Conservation (phyloP, 1,140 invertebrate genomes). For the Trachymyrmex septentrionalis region DNA sequence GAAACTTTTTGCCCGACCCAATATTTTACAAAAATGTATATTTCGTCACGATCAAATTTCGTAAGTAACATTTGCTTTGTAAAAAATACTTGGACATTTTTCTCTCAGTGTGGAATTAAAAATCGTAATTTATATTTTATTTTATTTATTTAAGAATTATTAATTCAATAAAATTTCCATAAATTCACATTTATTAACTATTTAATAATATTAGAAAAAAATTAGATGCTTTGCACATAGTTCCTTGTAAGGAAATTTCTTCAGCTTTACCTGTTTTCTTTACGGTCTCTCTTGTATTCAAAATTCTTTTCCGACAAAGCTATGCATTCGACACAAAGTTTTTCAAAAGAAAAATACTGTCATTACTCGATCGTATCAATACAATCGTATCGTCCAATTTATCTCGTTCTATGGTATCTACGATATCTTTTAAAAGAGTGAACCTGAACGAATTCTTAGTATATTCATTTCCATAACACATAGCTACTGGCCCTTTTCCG, state of each 20-base stretch:
- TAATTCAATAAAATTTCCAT: not conserved
- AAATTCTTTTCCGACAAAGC: not conserved
- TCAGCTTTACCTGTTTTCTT: not conserved
- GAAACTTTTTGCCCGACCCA: no score
- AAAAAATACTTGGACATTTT: no score
- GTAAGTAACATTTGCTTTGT: no score
- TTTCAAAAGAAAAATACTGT: not conserved
- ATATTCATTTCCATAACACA: constrained; percentile 21
- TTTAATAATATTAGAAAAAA: not conserved
- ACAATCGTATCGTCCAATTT: constrained; percentile 43
- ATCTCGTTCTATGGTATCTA: not conserved
- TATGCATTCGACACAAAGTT: not conserved
- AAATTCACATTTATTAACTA: not conserved
- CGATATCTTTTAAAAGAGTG: not conserved
- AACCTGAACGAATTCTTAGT: not conserved
- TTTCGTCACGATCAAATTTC: no score
- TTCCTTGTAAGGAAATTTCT: not conserved
- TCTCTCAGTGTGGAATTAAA: not conserved
- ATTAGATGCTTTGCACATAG: not conserved
- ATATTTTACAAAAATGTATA: no score
- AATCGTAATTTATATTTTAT: not conserved
- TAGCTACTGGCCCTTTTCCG: not conserved
- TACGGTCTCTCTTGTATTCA: not conserved
- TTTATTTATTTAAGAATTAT: not conserved
- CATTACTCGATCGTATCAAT: not conserved